phyloP scores from a whole-genome alignment of 1,140 invertebrate species.

The Halesus radiatus region DNA sequence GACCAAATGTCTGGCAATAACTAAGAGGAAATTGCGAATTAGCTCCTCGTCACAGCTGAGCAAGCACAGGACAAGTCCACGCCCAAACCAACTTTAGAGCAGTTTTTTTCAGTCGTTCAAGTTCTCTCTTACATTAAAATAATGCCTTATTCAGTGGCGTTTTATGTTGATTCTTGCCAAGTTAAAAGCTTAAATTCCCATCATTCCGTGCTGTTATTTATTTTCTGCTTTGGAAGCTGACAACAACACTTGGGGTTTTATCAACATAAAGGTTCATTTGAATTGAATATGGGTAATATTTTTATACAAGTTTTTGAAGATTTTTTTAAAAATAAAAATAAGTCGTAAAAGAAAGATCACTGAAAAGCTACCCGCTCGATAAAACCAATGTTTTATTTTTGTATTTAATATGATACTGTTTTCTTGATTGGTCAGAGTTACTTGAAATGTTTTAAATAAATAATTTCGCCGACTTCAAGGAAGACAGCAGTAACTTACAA shows the following conservation, averaged over 20 bases:
- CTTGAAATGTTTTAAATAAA: too few relatives aligned
- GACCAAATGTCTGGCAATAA: constrained; percentile 30
- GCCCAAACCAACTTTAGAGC: neutral
- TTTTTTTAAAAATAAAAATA: too few relatives aligned
- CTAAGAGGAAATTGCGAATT: constrained; percentile 34
- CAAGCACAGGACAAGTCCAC: neutral
- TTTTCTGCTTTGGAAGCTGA: neutral
- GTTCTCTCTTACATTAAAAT: neutral
- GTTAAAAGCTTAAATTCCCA: neutral
- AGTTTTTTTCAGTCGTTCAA: neutral
- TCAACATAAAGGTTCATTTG: too few relatives aligned
- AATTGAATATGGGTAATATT: too few relatives aligned
- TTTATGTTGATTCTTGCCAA: neutral
- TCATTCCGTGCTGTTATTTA: neutral
- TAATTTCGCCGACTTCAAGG: too few relatives aligned
- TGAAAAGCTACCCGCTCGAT: too few relatives aligned
- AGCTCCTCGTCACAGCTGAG: constrained; percentile 26
- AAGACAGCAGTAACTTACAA: too few relatives aligned
- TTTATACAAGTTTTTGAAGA: too few relatives aligned
- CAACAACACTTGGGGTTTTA: neutral
- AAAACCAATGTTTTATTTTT: too few relatives aligned
- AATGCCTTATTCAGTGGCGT: neutral
- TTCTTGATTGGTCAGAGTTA: too few relatives aligned
- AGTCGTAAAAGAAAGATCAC: too few relatives aligned
- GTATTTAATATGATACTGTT: too few relatives aligned